Evolutionary conservation across 2,113 vertebrate species (phyloP), one percentile per base, ranked within the genome.

Genomic region (Gavialis gangeticus): DNA sequence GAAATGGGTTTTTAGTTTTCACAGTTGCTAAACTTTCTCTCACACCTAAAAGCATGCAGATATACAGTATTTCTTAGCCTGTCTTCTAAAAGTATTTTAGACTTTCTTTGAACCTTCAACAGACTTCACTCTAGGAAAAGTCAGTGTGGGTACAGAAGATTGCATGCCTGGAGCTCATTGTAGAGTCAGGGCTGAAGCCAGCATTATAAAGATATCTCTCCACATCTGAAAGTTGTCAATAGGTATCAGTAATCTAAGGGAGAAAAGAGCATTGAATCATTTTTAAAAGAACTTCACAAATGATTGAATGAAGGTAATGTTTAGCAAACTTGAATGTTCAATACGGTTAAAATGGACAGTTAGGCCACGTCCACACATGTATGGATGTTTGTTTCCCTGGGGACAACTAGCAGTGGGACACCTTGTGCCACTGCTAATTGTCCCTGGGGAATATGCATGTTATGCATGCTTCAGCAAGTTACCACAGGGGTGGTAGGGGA

Each of bases 321-420:
- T 64, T 1, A 3, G 2, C 19, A 64, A 77, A 87, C 22, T 4
- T 0, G 6, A 0, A 0, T 46, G 22, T 46, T 46, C 14, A 37
- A 79, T 67, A n/a, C 1, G 62, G 30, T 12, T 83, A 2, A 79
- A 92, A 71, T 55, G 4, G 3, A 37, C 37, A 37, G 21, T 4
- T 30, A 3, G 0, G 1, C 46, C 9, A 7, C 46, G 9, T 46
- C 46, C 46, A 46, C 46, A 46, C 46, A 9, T 46, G 46, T 46
- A 46, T 46, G 46, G 46, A 46, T 46, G 46, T 46, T 46, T 46
- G 46, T 46, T 46, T 46, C 46, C 46, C 46, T 9, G 9, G 46
- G 46, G 46, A 46, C 46, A 46, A 46, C 46, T 46, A 46, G 46
- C 46, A 46, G 46, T 46, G 46, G 46, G 46, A 46, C 46, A 46